Conservation (phyloP, 2,888 invertebrate genomes). For the Meganola albula region DNA sequence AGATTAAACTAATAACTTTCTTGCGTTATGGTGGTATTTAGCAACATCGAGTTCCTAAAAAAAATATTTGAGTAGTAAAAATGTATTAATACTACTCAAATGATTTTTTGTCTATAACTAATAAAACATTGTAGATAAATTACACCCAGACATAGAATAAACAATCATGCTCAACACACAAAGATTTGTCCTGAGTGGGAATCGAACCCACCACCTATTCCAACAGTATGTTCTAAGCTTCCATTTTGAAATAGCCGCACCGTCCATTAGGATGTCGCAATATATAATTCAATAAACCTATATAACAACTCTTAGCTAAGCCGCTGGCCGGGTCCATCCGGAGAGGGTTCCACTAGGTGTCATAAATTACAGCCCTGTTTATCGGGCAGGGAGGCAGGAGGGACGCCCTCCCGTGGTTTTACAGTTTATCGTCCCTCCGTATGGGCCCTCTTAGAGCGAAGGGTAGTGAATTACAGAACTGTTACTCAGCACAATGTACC, state of each 20-base stretch:
- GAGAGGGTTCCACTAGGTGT: constrained; percentile 59
- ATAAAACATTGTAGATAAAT: too few relatives aligned
- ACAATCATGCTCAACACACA: too few relatives aligned
- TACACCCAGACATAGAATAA: too few relatives aligned
- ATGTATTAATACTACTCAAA: too few relatives aligned
- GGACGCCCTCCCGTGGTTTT: constrained; percentile 69
- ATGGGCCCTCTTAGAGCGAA: constrained; percentile 53
- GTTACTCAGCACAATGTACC: constrained; percentile 64
- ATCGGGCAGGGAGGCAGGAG: constrained; percentile 58
- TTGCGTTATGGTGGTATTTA: too few relatives aligned
- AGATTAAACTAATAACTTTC: too few relatives aligned
- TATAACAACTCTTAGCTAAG: constrained; percentile 23
- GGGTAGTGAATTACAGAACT: constrained; percentile 60
- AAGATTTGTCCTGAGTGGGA: too few relatives aligned
- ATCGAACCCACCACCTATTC: too few relatives aligned
- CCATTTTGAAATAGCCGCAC: constrained; percentile 13
- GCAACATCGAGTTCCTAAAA: too few relatives aligned
- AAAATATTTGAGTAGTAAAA: too few relatives aligned
- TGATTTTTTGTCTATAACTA: too few relatives aligned
- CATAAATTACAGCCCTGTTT: constrained; percentile 75
- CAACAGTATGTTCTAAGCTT: too few relatives aligned
- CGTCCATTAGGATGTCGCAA: constrained; percentile 25
- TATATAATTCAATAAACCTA: constrained; percentile 31
- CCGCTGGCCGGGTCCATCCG: constrained; percentile 38
- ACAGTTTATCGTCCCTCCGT: constrained; percentile 71